Conservation (phyloP, 2,797 vertebrate species). For the Adrianichthys oophorus region DNA sequence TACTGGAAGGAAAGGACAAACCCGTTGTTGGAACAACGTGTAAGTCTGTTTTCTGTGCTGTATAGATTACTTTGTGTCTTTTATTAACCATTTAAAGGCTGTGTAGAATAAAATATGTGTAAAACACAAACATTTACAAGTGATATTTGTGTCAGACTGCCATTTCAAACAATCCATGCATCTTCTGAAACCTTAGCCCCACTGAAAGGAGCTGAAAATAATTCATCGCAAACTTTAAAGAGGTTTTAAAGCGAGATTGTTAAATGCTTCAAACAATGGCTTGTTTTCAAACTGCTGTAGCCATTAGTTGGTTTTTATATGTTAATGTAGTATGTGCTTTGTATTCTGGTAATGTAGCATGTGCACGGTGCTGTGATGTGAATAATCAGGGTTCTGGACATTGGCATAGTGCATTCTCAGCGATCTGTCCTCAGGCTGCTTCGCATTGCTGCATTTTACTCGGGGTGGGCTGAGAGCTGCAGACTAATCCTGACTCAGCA, state of each 20-base stretch:
- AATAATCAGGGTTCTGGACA: slow-evolving; percentile 56
- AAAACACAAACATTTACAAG: no score
- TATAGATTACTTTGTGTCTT: no score
- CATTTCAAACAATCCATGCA: no score
- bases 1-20: slow-evolving; percentile 94
- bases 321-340: slow-evolving; percentile 32
- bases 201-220: no score
- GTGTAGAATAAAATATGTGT: no score
- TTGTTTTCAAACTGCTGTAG: slow-evolving; percentile 6
- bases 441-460: slow-evolving; percentile 64
- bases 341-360: slow-evolving; percentile 48
- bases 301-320: slow-evolving; percentile 25
- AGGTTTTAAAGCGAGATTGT: not conserved
- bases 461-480: slow-evolving; percentile 34
- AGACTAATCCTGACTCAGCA: slow-evolving; percentile 75
- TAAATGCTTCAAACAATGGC: slow-evolving; percentile 11
- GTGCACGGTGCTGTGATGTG: slow-evolving; percentile 46
- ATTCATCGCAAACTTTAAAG: slow-evolving; percentile 13
- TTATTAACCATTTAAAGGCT: no score
- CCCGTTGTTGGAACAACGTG: slow-evolving; percentile 95
- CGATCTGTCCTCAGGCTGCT: slow-evolving; percentile 48
- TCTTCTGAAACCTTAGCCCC: no score
- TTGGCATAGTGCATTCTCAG: slow-evolving; percentile 64
- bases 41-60: slow-evolving; percentile 66
- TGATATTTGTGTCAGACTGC: no score